Conservation (phyloP, 2,113 vertebrate genomes). For the Platycercus adscitus region DNA sequence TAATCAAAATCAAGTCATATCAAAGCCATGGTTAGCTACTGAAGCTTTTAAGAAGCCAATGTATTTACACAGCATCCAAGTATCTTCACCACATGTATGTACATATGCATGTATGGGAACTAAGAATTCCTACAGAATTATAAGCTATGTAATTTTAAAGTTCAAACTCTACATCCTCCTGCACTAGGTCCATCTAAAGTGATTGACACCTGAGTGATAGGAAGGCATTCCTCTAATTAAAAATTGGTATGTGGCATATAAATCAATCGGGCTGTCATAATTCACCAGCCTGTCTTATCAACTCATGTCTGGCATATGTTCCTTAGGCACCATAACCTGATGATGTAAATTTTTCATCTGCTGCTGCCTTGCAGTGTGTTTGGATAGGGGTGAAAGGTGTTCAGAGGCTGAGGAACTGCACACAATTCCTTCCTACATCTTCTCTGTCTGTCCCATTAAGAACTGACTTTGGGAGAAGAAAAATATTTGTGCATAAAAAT, state of each 20-base stretch:
- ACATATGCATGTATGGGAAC: background rate
- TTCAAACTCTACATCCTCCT: background rate
- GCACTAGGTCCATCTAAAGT: background rate
- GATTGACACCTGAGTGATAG: background rate
- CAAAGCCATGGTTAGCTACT: background rate
- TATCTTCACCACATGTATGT: background rate
- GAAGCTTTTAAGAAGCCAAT: background rate
- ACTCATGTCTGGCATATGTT: background rate
- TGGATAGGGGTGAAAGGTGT: background rate
- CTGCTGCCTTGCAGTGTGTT: background rate
- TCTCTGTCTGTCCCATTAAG: background rate
- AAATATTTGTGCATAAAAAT: background rate
- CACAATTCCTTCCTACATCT: background rate
- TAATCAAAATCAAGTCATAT: background rate
- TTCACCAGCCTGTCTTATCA: slow-evolving; percentile 13
- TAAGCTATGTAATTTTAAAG: background rate
- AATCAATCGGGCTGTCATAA: slow-evolving; percentile 11
- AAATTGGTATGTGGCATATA: background rate
- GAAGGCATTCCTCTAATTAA: background rate
- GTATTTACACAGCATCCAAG: background rate
- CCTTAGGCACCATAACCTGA: background rate
- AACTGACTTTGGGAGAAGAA: background rate
- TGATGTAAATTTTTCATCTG: background rate
- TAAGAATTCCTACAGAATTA: background rate
- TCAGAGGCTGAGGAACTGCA: background rate